Percentiles rank a stretch among this genome's conserved stretches.
Evolutionary conservation across 1,140 invertebrate genomes (phyloP).

Genomic region (Bombus terrestris): DNA sequence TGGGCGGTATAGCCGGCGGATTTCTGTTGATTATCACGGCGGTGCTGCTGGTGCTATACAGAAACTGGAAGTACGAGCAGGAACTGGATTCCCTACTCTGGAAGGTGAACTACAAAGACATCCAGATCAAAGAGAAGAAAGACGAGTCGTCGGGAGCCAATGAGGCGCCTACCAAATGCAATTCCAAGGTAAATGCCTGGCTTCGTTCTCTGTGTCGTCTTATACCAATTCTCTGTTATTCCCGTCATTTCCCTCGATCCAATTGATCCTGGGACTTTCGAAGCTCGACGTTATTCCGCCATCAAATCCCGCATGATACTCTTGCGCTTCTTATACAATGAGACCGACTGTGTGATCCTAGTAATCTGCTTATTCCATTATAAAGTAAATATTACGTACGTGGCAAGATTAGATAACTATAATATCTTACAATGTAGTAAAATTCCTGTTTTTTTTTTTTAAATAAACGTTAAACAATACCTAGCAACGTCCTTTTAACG

Average conservation of each 20-base stretch:
- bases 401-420: neutral
- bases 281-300: neutral
- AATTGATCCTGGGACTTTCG: slow-evolving; percentile 1
- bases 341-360: neutral
- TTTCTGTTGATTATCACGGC: slow-evolving; percentile 87
- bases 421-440: neutral
- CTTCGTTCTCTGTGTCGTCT: neutral
- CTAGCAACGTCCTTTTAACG: neutral
- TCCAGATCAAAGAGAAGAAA: slow-evolving; percentile 84
- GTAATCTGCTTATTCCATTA: neutral
- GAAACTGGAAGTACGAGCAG: slow-evolving; percentile 97
- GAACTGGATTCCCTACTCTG: slow-evolving; percentile 96
- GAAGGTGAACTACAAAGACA: slow-evolving; percentile 97
- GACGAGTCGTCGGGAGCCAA: slow-evolving; percentile 75
- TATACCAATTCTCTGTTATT: neutral
- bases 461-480: neutral
- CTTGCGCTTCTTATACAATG: neutral
- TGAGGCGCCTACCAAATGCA: slow-evolving; percentile 64
- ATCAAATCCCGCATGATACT: neutral
- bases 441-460: neutral
- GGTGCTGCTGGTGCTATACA: slow-evolving; percentile 88
- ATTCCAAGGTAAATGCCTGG: slow-evolving; percentile 68
- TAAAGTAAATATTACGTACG: neutral
- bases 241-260: neutral
- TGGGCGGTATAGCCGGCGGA: slow-evolving; percentile 90